These are phyloP conservation scores for Carabus problematicus DNA, from an alignment of 2,888 invertebrate species.

Conservation along the genomic window DNA sequence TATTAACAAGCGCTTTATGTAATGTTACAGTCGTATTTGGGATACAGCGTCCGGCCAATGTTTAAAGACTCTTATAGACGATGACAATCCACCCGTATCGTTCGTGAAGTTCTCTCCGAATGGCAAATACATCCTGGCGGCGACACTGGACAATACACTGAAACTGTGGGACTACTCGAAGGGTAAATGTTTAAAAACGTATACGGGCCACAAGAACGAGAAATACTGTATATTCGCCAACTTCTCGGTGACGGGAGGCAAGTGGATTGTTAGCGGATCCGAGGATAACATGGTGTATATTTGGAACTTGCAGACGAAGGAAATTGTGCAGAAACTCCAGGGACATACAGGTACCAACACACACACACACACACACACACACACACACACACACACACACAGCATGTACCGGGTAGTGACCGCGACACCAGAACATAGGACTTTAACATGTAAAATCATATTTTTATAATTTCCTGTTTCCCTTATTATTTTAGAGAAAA, in stretches of 20 bases:
- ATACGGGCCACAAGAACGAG: constrained; percentile 97
- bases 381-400: no score
- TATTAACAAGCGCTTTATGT: neutral
- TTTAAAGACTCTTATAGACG: constrained; percentile 97
- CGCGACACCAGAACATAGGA: no score
- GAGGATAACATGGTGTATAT: constrained; percentile 99
- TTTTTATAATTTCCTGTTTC: no score
- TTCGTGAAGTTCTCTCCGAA: constrained; percentile 99
- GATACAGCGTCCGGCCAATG: constrained; percentile 99
- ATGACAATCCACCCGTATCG: constrained; percentile 99
- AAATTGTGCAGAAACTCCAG: constrained; percentile 96
- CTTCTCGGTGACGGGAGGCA: constrained; percentile 99
- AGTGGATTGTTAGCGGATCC: constrained; percentile 99
- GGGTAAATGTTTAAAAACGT: constrained; percentile 97
- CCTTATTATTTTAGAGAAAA: no score
- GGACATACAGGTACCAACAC: constrained; percentile 86
- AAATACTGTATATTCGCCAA: constrained; percentile 99
- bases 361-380: neutral
- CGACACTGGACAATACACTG: constrained; percentile 96
- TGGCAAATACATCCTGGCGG: constrained; percentile 98
- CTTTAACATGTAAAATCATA: no score
- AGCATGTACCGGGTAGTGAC: no score
- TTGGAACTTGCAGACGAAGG: constrained; percentile 99
- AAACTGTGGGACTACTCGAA: constrained; percentile 99
- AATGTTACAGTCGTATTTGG: constrained; percentile 90